Conservation (phyloP, 1,140 invertebrate genomes). For the Palaemon carinicauda region DNA sequence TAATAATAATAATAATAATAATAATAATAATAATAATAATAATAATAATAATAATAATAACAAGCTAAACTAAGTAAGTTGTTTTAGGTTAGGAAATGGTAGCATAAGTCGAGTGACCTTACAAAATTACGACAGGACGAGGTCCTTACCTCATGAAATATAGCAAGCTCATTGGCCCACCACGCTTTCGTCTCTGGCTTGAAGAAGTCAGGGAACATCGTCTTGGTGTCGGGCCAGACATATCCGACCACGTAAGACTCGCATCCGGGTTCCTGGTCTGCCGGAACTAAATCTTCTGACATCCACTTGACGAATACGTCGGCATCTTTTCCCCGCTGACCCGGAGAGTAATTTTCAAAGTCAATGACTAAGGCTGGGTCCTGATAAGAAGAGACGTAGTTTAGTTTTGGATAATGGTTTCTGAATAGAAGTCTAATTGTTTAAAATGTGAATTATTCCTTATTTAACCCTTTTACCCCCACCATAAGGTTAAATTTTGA, state of each 20-base stretch:
- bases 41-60: too few species aligned
- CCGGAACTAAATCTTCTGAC: slow-evolving; percentile 33
- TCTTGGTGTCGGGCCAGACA: slow-evolving; percentile 57
- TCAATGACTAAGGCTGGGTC: slow-evolving; percentile 57
- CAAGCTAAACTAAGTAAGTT: too few species aligned
- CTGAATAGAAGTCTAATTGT: too few species aligned
- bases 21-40: too few species aligned
- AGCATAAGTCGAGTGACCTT: neutral
- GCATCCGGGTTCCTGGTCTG: slow-evolving; percentile 46
- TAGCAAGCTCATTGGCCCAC: slow-evolving; percentile 56
- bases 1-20: too few species aligned
- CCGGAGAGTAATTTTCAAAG: slow-evolving; percentile 54
- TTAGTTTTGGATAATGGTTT: too few species aligned
- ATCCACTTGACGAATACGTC: slow-evolving; percentile 59
- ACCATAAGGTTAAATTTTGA: too few species aligned
- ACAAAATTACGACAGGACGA: too few species aligned
- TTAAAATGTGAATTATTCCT: too few species aligned
- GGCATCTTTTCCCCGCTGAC: slow-evolving; percentile 28
- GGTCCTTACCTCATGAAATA: slow-evolving; percentile 52
- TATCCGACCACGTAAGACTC: slow-evolving; percentile 51
- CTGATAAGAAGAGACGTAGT: neutral
- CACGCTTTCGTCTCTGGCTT: slow-evolving; percentile 52
- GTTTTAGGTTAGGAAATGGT: too few species aligned
- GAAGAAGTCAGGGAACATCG: slow-evolving; percentile 59
- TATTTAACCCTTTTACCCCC: too few species aligned